Evolutionary conservation across 2,888 invertebrate species (phyloP), one percentile per base, ranked within the genome.

Genomic region (Clitarchus hookeri): DNA sequence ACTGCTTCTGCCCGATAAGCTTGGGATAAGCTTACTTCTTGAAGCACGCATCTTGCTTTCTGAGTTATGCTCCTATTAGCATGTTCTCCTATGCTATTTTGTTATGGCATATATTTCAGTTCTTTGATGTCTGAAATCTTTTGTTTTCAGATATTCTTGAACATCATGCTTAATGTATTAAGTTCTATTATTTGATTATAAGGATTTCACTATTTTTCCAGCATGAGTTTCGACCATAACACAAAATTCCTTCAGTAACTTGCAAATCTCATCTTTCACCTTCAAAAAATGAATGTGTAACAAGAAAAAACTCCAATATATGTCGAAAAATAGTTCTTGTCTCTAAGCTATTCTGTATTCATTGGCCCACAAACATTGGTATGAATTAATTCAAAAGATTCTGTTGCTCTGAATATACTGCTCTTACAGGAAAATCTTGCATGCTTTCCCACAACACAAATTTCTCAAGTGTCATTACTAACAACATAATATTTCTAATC

Each of bases 1-100:
- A 82, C 82, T 82, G 27, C 82, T 44, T 82, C 82, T 44, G 36
- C 82, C 82, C 82, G 27, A 36, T 82, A 82, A 19, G 2, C 12
- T 13, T 82, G 8, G 3, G 82, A 9, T 16, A 82, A 44, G 82
- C 44, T 25, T 82, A 36, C 82, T 11, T 82, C 36, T 26, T 80
- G 9, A 78, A 23, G n/a, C 26, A 12, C 11, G 2, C 78, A 78
- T 19, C 78, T 79, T 12, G n/a, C 25, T n/a, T 79, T 79, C 25
- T 79, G 0, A 19, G 9, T 27, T 26, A 79, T 79, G 12, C 13
- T 79, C 4, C 79, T 79, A 12, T 79, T 79, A n/a, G n/a, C 79
- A 26, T n/a, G 9, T 79, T 79, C 79, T 79, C n/a, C 79, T 12
- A 19, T 23, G 25, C 23, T n/a, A 79, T 79, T 79, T n/a, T 79